Evolutionary conservation across 2,888 invertebrate genomes (phyloP).

Genomic region (Shargacucullia verbasci): DNA sequence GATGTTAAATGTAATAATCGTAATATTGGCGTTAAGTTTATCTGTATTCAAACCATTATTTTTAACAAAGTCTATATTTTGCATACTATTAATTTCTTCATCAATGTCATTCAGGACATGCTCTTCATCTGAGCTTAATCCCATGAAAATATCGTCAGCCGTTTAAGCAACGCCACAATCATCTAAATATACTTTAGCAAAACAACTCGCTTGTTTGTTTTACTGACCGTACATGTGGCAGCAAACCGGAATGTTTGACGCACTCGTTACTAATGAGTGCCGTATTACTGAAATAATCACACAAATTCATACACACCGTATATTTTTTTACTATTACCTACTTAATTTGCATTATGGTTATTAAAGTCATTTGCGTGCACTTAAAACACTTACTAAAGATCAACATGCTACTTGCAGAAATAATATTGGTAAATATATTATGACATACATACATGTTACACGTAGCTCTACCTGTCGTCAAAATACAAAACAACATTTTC

Average conservation of each 20-base stretch:
- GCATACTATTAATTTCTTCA: neutral
- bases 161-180: slow-evolving; percentile 16
- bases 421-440: too few species aligned
- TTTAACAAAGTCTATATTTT: too few species aligned
- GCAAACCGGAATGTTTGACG: slow-evolving; percentile 45
- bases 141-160: neutral
- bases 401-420: neutral
- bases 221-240: slow-evolving; percentile 31
- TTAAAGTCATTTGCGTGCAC: slow-evolving; percentile 7
- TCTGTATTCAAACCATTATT: too few species aligned
- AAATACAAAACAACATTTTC: slow-evolving; percentile 18
- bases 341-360: slow-evolving; percentile 16
- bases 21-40: too few species aligned
- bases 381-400: neutral
- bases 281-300: slow-evolving; percentile 42
- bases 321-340: slow-evolving; percentile 10
- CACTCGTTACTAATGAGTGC: slow-evolving; percentile 38
- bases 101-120: too few species aligned
- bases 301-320: slow-evolving; percentile 23
- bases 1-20: too few species aligned
- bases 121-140: neutral
- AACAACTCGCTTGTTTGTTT: slow-evolving; percentile 38
- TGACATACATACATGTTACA: neutral
- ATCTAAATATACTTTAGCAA: slow-evolving; percentile 24
- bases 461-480: slow-evolving; percentile 46